phyloP scores from a whole-genome alignment of 2,113 vertebrate genomes.

The Chascanopsetta lugubris region DNA sequence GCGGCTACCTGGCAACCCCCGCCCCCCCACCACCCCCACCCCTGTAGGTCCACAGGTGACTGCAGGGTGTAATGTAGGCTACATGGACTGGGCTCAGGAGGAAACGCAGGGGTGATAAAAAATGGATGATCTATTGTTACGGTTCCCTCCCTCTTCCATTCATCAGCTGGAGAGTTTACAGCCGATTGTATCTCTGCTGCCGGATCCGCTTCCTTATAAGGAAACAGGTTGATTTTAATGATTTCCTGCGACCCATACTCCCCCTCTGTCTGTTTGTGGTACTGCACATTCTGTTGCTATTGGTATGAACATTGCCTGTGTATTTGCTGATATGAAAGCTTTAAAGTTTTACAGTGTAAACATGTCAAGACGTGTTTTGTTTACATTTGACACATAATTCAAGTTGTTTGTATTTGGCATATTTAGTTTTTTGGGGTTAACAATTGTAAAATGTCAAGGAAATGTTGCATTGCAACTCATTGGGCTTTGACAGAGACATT shows the following conservation, averaged over 20 bases:
- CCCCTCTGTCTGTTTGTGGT: no score
- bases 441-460: no score
- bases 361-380: no score
- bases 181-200: not conserved
- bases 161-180: slow-evolving; percentile 1
- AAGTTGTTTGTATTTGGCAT: slow-evolving; percentile 12
- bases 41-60: slow-evolving; percentile 15
- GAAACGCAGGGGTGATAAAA: slow-evolving; percentile 48
- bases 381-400: no score
- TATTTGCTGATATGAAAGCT: no score
- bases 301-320: no score
- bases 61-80: slow-evolving; percentile 25
- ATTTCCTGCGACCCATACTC: no score
- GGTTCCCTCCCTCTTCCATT: slow-evolving; percentile 3
- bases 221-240: slow-evolving; percentile 37
- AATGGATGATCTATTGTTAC: slow-evolving; percentile 48
- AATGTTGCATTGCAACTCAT: no score
- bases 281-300: no score
- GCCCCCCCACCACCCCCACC: not conserved
- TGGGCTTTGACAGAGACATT: no score
- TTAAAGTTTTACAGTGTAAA: no score
- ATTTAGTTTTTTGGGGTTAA: slow-evolving; percentile 14
- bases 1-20: slow-evolving; percentile 43
- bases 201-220: slow-evolving; percentile 10
- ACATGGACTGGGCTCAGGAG: slow-evolving; percentile 25